Evolutionary conservation across 2,888 invertebrate genomes (phyloP).

Genomic region (Leptopilina drosophilae): DNA sequence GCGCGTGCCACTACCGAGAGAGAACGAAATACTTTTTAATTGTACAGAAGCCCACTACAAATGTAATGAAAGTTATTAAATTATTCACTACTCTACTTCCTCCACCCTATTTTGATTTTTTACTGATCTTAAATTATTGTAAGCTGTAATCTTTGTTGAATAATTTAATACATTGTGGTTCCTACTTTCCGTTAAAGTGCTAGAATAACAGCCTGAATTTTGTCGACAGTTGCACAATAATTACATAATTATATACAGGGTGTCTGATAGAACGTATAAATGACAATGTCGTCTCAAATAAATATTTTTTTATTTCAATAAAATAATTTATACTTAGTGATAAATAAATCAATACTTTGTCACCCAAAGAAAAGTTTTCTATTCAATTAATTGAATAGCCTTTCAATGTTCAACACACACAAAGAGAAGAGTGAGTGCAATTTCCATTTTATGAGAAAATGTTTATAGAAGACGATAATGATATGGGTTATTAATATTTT

Average conservation of each 20-base stretch:
- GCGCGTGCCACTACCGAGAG: constrained; percentile 96
- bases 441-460: no score
- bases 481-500: no score
- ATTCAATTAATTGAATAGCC: no score
- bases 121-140: constrained; percentile 62
- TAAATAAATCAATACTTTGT: no score
- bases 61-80: constrained; percentile 61
- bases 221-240: constrained; percentile 78
- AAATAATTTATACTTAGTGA: no score
- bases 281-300: no score
- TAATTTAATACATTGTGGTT: constrained; percentile 75
- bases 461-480: no score
- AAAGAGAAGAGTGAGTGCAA: no score
- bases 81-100: constrained; percentile 73
- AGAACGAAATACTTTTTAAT: constrained; percentile 76
- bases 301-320: no score
- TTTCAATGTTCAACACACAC: no score
- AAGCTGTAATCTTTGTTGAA: constrained; percentile 43
- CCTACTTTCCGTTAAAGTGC: constrained; percentile 81
- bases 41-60: constrained; percentile 67
- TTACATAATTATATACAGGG: constrained; percentile 61
- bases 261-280: constrained; percentile 60
- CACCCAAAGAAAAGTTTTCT: no score
- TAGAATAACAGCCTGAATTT: constrained; percentile 84
- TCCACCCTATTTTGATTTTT: constrained; percentile 71